These are phyloP conservation scores for Tetragnatha versicolor DNA, from an alignment of 1,140 invertebrate species.

Conservation along the genomic window DNA sequence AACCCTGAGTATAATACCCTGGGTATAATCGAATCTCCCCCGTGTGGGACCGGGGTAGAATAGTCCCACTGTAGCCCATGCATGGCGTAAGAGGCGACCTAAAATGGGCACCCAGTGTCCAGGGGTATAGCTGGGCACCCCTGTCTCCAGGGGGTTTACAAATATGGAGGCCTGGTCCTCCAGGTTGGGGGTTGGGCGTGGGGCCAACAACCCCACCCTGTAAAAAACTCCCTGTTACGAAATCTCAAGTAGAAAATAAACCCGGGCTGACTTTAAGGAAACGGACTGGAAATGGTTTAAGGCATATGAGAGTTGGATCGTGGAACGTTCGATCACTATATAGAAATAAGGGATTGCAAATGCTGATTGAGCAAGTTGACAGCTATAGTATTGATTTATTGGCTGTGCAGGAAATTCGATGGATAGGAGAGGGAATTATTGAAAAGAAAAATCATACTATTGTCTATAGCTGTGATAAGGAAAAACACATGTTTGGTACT, in stretches of 20 bases:
- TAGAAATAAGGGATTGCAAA: not conserved
- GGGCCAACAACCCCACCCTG: not conserved
- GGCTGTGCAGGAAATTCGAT: not conserved
- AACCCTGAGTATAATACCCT: too few relatives aligned
- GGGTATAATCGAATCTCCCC: too few relatives aligned
- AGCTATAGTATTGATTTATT: not conserved
- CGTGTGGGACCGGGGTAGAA: too few relatives aligned
- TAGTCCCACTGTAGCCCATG: too few relatives aligned
- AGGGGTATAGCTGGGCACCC: too few relatives aligned
- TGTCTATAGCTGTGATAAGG: not conserved
- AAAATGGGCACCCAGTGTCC: too few relatives aligned
- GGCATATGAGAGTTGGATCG: not conserved
- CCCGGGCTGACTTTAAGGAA: not conserved
- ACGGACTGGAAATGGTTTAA: not conserved
- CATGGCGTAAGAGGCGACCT: too few relatives aligned
- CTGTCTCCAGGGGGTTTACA: too few relatives aligned
- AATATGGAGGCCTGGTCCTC: too few relatives aligned
- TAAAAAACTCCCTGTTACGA: constrained; percentile 2
- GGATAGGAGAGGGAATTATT: not conserved
- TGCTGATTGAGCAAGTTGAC: not conserved
- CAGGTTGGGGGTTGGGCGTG: not conserved
- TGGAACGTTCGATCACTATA: constrained; percentile 17
- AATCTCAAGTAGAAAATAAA: not conserved
- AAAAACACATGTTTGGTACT: not conserved
- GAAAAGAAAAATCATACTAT: not conserved